phyloP scores from a whole-genome alignment of 2,888 invertebrate genomes.

The Ashinkailepas kermadecensis region DNA sequence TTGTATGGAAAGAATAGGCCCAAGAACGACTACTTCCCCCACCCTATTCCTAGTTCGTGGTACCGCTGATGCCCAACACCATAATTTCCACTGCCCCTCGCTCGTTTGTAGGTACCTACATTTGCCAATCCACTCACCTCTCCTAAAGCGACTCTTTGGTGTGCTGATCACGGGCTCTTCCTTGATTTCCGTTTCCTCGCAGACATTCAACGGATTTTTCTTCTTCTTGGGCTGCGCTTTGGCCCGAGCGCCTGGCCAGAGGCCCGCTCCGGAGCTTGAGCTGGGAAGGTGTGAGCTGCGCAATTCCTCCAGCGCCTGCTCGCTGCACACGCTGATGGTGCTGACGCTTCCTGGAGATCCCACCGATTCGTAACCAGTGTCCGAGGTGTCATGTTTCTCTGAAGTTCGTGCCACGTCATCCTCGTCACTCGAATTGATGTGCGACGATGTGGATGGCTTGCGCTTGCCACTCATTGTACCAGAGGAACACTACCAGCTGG shows the following conservation, averaged over 20 bases:
- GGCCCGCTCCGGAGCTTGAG: background rate
- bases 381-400: background rate
- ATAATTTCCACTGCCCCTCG: no score
- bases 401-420: background rate
- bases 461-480: background rate
- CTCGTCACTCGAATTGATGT: background rate
- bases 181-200: background rate
- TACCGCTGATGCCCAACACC: no score
- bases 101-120: no score
- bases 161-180: background rate
- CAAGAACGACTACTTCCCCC: no score
- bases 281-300: background rate
- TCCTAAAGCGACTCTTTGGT: background rate
- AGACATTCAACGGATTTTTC: background rate
- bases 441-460: background rate
- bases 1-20: no score
- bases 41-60: no score
- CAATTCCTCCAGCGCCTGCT: background rate
- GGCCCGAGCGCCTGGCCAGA: conserved; percentile 1
- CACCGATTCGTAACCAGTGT: conserved; percentile 3
- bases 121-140: background rate
- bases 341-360: conserved; percentile 8
- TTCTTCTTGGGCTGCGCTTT: conserved; percentile 8
- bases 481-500: no score
- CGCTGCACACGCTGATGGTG: conserved; percentile 16